Percentiles rank a stretch among this genome's conserved stretches.
Conservation (phyloP, 2,888 invertebrate genomes). For the Peribatodes rhomboidaria region DNA sequence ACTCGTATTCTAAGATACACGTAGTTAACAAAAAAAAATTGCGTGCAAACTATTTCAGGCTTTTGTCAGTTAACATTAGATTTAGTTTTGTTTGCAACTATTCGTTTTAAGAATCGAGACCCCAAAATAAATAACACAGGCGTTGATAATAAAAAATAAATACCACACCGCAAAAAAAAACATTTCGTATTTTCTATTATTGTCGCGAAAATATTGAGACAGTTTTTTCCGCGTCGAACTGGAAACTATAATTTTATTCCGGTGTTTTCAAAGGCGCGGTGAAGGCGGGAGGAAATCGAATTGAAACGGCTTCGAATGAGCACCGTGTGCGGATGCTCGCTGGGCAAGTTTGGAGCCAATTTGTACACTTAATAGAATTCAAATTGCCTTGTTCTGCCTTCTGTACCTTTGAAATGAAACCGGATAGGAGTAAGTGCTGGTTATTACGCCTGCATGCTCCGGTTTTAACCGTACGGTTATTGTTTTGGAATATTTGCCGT, state of each 20-base stretch:
- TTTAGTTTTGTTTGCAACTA: no score
- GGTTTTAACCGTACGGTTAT: neutral
- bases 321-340: neutral
- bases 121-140: neutral
- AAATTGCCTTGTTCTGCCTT: neutral
- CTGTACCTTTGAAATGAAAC: neutral
- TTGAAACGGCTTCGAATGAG: neutral
- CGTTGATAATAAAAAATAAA: neutral
- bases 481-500: neutral
- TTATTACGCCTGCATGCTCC: neutral
- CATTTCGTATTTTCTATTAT: neutral
- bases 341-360: neutral
- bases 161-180: neutral
- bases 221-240: neutral
- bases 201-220: neutral
- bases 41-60: no score
- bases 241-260: constrained; percentile 16
- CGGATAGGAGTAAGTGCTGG: neutral
- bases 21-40: no score
- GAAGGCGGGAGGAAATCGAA: neutral
- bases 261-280: neutral
- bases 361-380: constrained; percentile 5
- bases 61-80: no score
- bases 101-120: neutral
- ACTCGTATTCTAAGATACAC: no score